These are phyloP conservation scores for Drosophila ambigua DNA, from an alignment of 1,140 invertebrate genomes.

Conservation along the genomic window DNA sequence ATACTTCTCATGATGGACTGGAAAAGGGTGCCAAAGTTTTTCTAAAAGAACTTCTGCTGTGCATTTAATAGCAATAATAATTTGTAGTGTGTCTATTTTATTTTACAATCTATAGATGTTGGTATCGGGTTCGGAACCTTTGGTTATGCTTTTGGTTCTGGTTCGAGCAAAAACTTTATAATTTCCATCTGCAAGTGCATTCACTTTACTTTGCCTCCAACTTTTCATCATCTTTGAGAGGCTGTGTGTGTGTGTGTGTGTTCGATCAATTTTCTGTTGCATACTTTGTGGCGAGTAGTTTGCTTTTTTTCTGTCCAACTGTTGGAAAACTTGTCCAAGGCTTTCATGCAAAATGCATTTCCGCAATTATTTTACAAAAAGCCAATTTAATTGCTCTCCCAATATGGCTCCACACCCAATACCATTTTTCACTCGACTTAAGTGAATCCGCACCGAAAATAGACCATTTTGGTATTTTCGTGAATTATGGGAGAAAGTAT, in stretches of 20 bases:
- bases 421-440: not conserved
- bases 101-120: slow-evolving; percentile 61
- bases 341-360: slow-evolving; percentile 45
- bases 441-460: no score
- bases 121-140: slow-evolving; percentile 39
- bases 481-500: no score
- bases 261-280: slow-evolving; percentile 46
- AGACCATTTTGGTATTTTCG: no score
- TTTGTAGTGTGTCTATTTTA: slow-evolving; percentile 72
- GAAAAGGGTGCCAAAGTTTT: slow-evolving; percentile 66
- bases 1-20: slow-evolving; percentile 57
- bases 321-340: slow-evolving; percentile 50
- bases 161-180: slow-evolving; percentile 63
- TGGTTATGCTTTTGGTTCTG: slow-evolving; percentile 19
- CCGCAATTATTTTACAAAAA: slow-evolving; percentile 66
- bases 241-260: slow-evolving; percentile 5
- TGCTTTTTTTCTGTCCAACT: slow-evolving; percentile 34
- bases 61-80: slow-evolving; percentile 81
- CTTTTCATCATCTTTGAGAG: slow-evolving; percentile 53
- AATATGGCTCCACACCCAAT: not conserved
- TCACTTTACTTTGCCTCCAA: slow-evolving; percentile 52
- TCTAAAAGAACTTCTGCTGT: slow-evolving; percentile 70
- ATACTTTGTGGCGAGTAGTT: slow-evolving; percentile 50
- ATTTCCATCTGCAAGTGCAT: slow-evolving; percentile 67
- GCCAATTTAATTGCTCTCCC: slow-evolving; percentile 64